These are phyloP conservation scores for Unio pictorum DNA, from an alignment of 2,888 invertebrate genomes.

Conservation along the genomic window DNA sequence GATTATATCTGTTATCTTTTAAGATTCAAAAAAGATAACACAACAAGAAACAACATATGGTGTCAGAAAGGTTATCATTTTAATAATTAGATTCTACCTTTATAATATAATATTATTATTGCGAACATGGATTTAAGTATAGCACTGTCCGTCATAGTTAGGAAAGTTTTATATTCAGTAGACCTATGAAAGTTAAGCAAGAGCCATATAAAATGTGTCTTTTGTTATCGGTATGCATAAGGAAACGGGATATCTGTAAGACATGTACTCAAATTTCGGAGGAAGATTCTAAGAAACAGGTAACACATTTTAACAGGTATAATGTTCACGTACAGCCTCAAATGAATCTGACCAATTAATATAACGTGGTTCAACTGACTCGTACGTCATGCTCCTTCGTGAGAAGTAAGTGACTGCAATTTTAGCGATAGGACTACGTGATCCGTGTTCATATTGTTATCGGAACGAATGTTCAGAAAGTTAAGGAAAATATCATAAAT, in stretches of 20 bases:
- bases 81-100: too few relatives aligned
- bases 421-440: neutral
- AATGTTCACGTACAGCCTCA: constrained; percentile 13
- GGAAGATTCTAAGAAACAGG: constrained; percentile 11
- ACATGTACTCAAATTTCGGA: constrained; percentile 1
- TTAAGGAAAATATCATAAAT: constrained; percentile 10
- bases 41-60: too few relatives aligned
- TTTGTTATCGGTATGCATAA: constrained; percentile 16
- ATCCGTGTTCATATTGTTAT: constrained; percentile 17
- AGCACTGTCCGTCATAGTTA: neutral
- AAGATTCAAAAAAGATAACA: too few relatives aligned
- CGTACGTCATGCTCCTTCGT: constrained; percentile 10
- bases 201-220: constrained; percentile 11
- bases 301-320: constrained; percentile 7
- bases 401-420: constrained; percentile 6
- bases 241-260: constrained; percentile 4
- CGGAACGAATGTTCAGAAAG: constrained; percentile 7
- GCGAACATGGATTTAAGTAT: constrained; percentile 1
- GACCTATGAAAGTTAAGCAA: constrained; percentile 17
- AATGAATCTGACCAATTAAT: constrained; percentile 16
- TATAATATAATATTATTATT: neutral
- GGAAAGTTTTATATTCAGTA: constrained; percentile 7
- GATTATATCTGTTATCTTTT: too few relatives aligned
- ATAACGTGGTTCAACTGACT: constrained; percentile 8
- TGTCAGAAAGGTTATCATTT: too few relatives aligned